These are phyloP conservation scores for Pomatorhinus ruficollis DNA, from an alignment of 2,113 vertebrate genomes.

Conservation along the genomic window DNA sequence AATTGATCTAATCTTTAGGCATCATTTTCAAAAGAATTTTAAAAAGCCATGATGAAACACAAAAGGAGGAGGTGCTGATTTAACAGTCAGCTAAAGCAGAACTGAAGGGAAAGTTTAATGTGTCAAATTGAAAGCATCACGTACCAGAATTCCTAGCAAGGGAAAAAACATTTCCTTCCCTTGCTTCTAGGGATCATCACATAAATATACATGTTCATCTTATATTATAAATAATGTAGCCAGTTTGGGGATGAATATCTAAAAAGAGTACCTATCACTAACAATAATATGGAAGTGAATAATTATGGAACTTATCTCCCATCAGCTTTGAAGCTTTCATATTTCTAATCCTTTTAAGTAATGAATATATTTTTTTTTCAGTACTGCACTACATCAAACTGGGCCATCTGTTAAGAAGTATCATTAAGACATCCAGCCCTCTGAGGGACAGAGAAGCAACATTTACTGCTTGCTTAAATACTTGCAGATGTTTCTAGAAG, in stretches of 20 bases:
- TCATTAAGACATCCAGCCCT: not conserved
- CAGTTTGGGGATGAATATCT: not conserved
- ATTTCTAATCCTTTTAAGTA: slow-evolving; percentile 21
- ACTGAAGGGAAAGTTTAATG: not conserved
- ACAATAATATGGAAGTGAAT: not conserved
- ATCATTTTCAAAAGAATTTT: not conserved
- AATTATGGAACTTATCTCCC: not conserved
- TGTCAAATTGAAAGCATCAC: not conserved
- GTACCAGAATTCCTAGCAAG: not conserved
- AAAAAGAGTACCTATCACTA: not conserved
- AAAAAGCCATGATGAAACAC: not conserved
- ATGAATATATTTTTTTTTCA: not conserved
- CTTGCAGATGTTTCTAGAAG: slow-evolving; percentile 20
- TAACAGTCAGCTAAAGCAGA: not conserved
- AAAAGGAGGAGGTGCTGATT: not conserved
- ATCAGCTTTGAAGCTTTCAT: not conserved
- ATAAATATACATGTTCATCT: not conserved
- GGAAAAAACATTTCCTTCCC: not conserved
- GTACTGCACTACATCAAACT: not conserved
- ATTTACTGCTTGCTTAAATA: slow-evolving; percentile 1
- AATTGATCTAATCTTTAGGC: not conserved
- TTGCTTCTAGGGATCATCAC: not conserved
- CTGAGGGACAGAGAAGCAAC: slow-evolving; percentile 12
- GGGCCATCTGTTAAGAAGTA: slow-evolving; percentile 46
- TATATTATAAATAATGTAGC: not conserved